Conservation (phyloP, 2,113 vertebrate species). For the Recurvirostra avosetta region DNA sequence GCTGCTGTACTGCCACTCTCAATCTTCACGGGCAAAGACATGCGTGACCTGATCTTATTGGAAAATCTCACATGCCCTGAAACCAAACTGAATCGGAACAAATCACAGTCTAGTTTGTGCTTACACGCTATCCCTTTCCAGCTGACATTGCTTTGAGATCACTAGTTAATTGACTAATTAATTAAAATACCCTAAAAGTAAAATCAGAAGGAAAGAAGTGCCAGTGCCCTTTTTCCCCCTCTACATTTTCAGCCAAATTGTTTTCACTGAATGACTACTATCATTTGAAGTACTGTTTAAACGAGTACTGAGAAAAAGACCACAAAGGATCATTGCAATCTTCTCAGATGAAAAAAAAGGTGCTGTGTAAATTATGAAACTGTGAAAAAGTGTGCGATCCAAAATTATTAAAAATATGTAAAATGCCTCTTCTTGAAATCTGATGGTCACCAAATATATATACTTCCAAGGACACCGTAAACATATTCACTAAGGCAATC, state of each 20-base stretch:
- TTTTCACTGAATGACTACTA: background rate
- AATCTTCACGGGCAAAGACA: background rate
- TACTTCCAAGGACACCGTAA: background rate
- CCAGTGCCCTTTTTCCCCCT: accelerated
- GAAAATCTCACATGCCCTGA: conserved; percentile 41
- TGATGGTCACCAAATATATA: background rate
- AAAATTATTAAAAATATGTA: background rate
- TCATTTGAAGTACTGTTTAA: background rate
- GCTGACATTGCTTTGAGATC: background rate
- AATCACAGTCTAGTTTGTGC: conserved; percentile 15
- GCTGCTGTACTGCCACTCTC: background rate
- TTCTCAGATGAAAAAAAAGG: background rate
- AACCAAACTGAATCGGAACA: background rate
- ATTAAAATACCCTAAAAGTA: background rate
- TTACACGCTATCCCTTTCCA: background rate
- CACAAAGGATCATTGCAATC: background rate
- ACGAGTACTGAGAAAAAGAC: background rate
- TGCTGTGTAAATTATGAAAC: background rate
- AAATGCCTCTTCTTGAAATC: background rate
- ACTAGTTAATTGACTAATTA: conserved; percentile 23
- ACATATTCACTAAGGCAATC: background rate
- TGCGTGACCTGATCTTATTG: background rate
- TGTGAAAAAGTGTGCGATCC: background rate
- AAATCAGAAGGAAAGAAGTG: background rate
- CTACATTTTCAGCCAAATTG: background rate